Base-by-base conservation (phyloP, 1,140 invertebrate genomes). In the Gonioctena quinquepunctata region DNA sequence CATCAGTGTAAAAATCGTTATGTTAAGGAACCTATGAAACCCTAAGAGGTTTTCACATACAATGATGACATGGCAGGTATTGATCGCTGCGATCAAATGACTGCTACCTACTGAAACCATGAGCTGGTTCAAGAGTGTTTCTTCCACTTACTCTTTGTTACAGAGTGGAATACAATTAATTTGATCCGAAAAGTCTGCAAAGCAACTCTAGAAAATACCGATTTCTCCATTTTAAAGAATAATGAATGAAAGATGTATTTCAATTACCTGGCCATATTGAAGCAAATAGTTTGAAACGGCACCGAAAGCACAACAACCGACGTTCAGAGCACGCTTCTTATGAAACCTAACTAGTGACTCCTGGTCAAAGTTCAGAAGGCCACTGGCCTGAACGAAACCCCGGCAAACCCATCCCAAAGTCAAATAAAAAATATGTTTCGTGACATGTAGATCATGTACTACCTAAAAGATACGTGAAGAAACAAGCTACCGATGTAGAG, bases 51-150 rank as follows among this genome's bases (percentile, higher is more conserved):
- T 3, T 56, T 25, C 13, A 33, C 59, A 18, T 77, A 75, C 16
- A 76, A 76, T 42, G 19, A 52, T 28, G 16, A 67, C 57, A 77
- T 76, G 72, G 66, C 59, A 11, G 76, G 71, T 28, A 54, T 74
- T 21, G 74, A 77, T 50, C 28, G 67, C 13, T 1, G 18, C 13
- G 13, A 57, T 22, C 11, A 57, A 23, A 57, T 18, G 23, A 18
- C 23, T 22, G 18, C 54, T n/a, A 18, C 19, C 6, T 18, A 19
- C 21, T 22, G 18, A 54, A 57, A 26, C 23, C 21, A 22, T 57
- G 7, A 19, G 21, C 0, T 57, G 54, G 54, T 11, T 23, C 11
- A 26, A 57, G 0, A 23, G n/a, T 7, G 22, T 5, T 11, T 57
- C 23, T 57, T 7, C 25, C 54, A 57, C 23, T 23, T 7, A 13